Conservation (phyloP, 2,797 vertebrate genomes). For the Leptoclinus maculatus region DNA sequence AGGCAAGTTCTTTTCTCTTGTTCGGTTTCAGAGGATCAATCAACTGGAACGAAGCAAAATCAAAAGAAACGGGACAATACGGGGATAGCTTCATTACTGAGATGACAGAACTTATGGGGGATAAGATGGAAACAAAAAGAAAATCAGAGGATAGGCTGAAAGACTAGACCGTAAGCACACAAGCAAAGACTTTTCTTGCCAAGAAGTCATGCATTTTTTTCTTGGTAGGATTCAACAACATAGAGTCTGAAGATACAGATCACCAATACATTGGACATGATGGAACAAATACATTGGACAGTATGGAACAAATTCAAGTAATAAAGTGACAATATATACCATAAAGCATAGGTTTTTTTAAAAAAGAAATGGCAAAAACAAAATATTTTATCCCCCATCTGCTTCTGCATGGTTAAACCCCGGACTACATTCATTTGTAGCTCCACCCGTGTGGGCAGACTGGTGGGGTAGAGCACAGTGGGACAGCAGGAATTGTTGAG, state of each 20-base stretch:
- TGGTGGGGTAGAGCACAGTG: conserved; percentile 69
- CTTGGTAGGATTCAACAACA: conserved; percentile 80
- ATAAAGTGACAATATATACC: conserved; percentile 75
- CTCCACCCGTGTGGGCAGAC: conserved; percentile 69
- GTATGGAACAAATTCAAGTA: conserved; percentile 80
- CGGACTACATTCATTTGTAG: conserved; percentile 84
- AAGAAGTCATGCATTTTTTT: conserved; percentile 83
- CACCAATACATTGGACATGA: conserved; percentile 75
- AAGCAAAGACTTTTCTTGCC: conserved; percentile 80
- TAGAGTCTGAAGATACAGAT: conserved; percentile 80
- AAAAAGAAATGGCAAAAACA: conserved; percentile 67
- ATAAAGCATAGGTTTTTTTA: conserved; percentile 67
- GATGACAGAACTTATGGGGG: conserved; percentile 54
- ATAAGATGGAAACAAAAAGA: conserved; percentile 58
- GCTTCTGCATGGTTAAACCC: conserved; percentile 68
- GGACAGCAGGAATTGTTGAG: conserved; percentile 66
- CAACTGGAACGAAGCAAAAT: conserved; percentile 62
- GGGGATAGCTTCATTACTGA: conserved; percentile 55
- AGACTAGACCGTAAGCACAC: conserved; percentile 81
- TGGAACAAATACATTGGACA: conserved; percentile 73
- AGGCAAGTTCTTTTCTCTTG: conserved; percentile 69
- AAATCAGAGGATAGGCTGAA: conserved; percentile 75
- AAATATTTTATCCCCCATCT: conserved; percentile 64
- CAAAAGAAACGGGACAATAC: conserved; percentile 54
- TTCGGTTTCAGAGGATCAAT: conserved; percentile 64